Evolutionary conservation across 2,888 invertebrate genomes (phyloP).

Genomic region (Drosophila anceps): DNA sequence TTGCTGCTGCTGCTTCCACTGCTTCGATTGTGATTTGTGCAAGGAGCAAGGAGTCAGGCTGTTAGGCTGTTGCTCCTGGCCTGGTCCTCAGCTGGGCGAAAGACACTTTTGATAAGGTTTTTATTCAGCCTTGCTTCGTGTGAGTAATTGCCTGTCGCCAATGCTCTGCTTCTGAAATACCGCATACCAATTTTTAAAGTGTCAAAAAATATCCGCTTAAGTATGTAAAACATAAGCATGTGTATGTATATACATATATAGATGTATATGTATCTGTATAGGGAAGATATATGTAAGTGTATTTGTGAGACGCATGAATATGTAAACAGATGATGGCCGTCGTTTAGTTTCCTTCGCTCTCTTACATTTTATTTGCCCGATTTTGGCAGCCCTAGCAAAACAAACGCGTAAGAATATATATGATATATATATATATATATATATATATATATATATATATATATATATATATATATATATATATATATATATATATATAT

Average conservation of each 20-base stretch:
- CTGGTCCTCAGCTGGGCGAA: conserved; percentile 62
- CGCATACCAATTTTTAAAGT: conserved; percentile 72
- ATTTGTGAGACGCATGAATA: conserved; percentile 61
- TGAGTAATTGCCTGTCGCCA: conserved; percentile 74
- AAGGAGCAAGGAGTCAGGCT: conserved; percentile 3
- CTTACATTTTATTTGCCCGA: conserved; percentile 42
- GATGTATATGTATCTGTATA: conserved; percentile 9
- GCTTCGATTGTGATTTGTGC: conserved; percentile 67
- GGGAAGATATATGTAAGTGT: conserved; percentile 40
- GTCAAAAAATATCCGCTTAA: conserved; percentile 75
- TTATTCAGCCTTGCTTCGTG: not conserved
- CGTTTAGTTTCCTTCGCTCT: conserved; percentile 38
- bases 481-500: no score
- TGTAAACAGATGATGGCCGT: conserved; percentile 75
- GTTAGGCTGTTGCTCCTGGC: conserved; percentile 9
- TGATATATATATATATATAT: not conserved
- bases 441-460: no score
- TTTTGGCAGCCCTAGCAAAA: conserved; percentile 55
- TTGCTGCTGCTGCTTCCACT: not conserved
- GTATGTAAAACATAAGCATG: conserved; percentile 56
- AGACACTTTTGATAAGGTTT: conserved; percentile 36
- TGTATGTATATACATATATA: conserved; percentile 24
- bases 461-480: conserved; percentile 17
- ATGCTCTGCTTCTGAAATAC: conserved; percentile 66
- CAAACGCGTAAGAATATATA: conserved; percentile 33